These are phyloP conservation scores for Copidosoma aretas DNA, from an alignment of 2,888 invertebrate genomes.

Conservation along the genomic window DNA sequence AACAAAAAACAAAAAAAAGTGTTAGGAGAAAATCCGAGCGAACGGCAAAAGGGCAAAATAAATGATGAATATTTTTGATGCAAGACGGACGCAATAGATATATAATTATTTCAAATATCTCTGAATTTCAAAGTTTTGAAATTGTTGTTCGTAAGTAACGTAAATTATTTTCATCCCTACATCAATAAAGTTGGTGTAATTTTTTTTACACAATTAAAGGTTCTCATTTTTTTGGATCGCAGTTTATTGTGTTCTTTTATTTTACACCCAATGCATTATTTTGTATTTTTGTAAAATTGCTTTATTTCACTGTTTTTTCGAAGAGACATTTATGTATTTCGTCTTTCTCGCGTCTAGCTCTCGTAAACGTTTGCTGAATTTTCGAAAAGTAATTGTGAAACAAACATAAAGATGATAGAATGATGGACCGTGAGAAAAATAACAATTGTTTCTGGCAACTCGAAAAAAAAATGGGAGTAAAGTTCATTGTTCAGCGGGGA, in stretches of 20 bases:
- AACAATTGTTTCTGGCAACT: conserved; percentile 29
- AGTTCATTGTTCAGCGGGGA: conserved; percentile 27
- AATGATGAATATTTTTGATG: conserved; percentile 30
- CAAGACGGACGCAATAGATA: conserved; percentile 30
- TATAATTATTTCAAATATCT: not conserved
- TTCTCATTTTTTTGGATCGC: not conserved
- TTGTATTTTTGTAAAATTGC: no score
- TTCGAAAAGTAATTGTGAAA: not conserved
- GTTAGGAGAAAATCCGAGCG: not conserved
- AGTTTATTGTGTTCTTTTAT: not conserved
- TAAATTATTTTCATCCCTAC: no score
- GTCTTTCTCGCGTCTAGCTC: not conserved
- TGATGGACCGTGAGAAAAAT: not conserved
- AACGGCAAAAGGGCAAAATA: conserved; percentile 11
- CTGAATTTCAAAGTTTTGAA: not conserved
- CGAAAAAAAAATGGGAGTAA: conserved; percentile 21
- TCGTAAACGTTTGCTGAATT: not conserved
- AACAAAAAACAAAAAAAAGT: not conserved
- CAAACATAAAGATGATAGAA: no score
- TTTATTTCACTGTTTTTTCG: not conserved
- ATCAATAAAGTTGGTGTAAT: not conserved
- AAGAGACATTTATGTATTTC: not conserved
- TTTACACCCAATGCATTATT: not conserved
- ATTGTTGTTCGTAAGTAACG: no score
- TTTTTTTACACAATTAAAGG: not conserved